These are phyloP conservation scores for Neotragus moschatus DNA, from an alignment of 2,113 vertebrate genomes.

Conservation along the genomic window DNA sequence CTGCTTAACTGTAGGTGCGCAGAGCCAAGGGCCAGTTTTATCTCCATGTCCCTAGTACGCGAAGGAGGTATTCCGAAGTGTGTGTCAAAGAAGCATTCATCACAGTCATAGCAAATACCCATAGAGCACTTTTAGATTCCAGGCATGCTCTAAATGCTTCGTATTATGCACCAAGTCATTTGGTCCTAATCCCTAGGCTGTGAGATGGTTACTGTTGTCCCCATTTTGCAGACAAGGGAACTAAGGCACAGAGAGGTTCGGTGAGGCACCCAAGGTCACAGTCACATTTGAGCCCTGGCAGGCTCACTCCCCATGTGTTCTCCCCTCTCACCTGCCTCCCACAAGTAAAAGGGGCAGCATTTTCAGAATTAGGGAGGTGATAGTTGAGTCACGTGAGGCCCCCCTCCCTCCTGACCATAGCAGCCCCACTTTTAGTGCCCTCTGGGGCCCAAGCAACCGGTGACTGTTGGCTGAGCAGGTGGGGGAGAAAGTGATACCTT, in stretches of 20 bases:
- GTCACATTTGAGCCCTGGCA: background rate
- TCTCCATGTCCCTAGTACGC: background rate
- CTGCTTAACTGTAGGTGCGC: background rate
- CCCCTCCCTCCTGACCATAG: accelerated
- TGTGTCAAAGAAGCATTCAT: background rate
- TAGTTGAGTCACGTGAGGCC: background rate
- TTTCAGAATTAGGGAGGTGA: background rate
- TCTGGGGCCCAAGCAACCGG: background rate
- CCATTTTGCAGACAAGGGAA: background rate
- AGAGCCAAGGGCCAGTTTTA: background rate
- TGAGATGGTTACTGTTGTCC: background rate
- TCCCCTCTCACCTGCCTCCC: background rate
- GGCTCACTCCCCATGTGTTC: background rate
- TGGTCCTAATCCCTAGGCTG: background rate
- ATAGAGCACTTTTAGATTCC: background rate
- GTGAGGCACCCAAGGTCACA: accelerated
- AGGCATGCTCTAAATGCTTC: background rate
- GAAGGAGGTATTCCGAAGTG: background rate
- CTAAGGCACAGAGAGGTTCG: background rate
- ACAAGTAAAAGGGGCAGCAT: accelerated
- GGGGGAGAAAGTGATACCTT: background rate
- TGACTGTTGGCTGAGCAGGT: background rate
- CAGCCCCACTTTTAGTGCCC: background rate
- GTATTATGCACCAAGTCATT: background rate
- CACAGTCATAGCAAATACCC: background rate